These are phyloP conservation scores for Astyanax mexicanus DNA, from an alignment of 2,797 vertebrate genomes.

Conservation along the genomic window DNA sequence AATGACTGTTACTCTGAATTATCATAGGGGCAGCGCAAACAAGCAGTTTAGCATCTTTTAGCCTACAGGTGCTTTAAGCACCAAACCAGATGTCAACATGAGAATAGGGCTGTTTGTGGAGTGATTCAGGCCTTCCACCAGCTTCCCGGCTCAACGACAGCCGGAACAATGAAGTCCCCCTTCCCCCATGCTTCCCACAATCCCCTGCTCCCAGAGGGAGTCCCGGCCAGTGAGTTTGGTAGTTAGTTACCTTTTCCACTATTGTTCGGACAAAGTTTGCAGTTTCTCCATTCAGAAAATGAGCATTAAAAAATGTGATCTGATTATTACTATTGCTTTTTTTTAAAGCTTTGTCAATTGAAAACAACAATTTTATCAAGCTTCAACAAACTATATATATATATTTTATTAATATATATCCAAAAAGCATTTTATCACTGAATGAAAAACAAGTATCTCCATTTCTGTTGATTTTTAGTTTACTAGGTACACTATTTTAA, in stretches of 20 bases:
- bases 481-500: no score
- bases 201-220: constrained; percentile 61
- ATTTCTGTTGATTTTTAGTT: no score
- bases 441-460: no score
- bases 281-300: background rate
- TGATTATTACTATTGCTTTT: no score
- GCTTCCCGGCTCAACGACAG: constrained; percentile 77
- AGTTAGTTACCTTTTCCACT: constrained; percentile 14
- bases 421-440: no score
- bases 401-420: no score
- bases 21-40: constrained; percentile 59
- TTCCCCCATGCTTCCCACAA: constrained; percentile 66
- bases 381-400: no score
- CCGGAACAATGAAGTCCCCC: constrained; percentile 81
- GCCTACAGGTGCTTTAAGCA: constrained; percentile 92
- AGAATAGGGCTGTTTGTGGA: constrained; percentile 83
- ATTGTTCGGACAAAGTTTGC: constrained; percentile 38
- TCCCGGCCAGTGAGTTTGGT: constrained; percentile 23
- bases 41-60: constrained; percentile 68
- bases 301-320: background rate
- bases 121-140: constrained; percentile 81
- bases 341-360: no score
- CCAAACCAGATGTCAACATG: constrained; percentile 95
- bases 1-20: constrained; percentile 85
- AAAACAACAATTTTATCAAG: no score